Base-by-base conservation (phyloP, 2,797 vertebrate genomes). In the Sebastes kiyomatsui region DNA sequence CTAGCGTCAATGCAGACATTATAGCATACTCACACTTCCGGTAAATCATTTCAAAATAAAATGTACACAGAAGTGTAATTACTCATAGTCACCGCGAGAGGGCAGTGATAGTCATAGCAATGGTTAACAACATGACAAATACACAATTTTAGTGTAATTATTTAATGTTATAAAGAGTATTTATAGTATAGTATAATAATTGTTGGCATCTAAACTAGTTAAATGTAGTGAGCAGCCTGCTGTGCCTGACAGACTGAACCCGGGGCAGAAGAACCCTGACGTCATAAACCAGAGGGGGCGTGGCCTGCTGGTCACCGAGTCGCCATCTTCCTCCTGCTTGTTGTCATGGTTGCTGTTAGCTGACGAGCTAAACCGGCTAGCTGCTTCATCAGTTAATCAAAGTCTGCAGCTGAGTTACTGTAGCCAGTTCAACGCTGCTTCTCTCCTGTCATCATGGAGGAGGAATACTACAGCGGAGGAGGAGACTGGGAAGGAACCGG, bases 401-500 rank as follows among this genome's bases (percentile, higher is more conserved):
- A 61, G 3, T 49, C 8, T 4, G 3, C 32, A 23, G 6, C 30
- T 30, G 10, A 1, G 2, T 25, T 28, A 2, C 4, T 66, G 12
- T 2, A 14, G 22, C 6, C 2, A 3, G 1, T 2, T 10, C 5
- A 32, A 5, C 3, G 22, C 13, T 2, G 0, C 22, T 27, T 10
- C 2, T 65, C 52, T 66, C 64, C 77, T 74, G 82, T 72, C 80
- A 67, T 7, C 55, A 96, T 96, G 95, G 95, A 96, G 67, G 95
- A 96, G 76, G 95, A 95, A 35, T 96, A 95, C 75, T 96, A 95
- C 82, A 80, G 92, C 46, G 83, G 83, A 0, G 86, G 46, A 0
- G 94, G 90, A 49, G 96, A 96, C 74, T 96, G 96, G 96, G 96
- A 96, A 14, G 93, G 90, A 2, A 66, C 94, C 20, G 70, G 70